Percentiles rank a stretch among this genome's conserved stretches.
Conservation (phyloP, 2,113 vertebrate genomes). For the Phyllopteryx taeniolatus region DNA sequence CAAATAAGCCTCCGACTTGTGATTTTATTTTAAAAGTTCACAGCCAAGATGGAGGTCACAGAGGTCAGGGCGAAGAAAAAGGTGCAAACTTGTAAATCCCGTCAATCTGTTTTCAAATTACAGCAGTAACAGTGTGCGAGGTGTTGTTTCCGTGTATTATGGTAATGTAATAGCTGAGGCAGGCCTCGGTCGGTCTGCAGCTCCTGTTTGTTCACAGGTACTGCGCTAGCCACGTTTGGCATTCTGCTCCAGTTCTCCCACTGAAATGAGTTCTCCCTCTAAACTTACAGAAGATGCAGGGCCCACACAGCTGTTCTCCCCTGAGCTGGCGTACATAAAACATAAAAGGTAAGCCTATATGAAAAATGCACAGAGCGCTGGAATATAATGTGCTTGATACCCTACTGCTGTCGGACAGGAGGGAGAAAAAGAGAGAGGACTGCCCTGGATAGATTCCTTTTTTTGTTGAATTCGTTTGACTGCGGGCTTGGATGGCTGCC, state of each 20-base stretch:
- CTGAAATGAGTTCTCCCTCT: constrained; percentile 72
- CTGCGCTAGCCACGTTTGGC: constrained; percentile 55
- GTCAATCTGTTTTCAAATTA: constrained; percentile 68
- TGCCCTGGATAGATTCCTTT: constrained; percentile 70
- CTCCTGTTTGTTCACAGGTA: constrained; percentile 66
- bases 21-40: constrained; percentile 55
- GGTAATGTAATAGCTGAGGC: constrained; percentile 65
- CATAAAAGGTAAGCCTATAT: constrained; percentile 78
- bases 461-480: constrained; percentile 71
- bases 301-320: constrained; percentile 77
- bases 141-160: constrained; percentile 69
- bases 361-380: constrained; percentile 78
- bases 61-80: constrained; percentile 48
- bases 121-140: constrained; percentile 54
- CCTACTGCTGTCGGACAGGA: constrained; percentile 69
- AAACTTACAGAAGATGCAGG: constrained; percentile 69
- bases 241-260: constrained; percentile 69
- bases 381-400: constrained; percentile 76
- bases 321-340: constrained; percentile 75
- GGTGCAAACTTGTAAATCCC: constrained; percentile 65
- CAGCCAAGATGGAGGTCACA: constrained; percentile 52
- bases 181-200: constrained; percentile 52
- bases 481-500: constrained; percentile 70
- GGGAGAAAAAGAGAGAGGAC: constrained; percentile 63
- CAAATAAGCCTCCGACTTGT: constrained; percentile 41